A percentile compares a stretch with the other conserved stretches of the same genome.
Conservation (phyloP, 2,113 vertebrate genomes). For the Cranoglanis bouderius region DNA sequence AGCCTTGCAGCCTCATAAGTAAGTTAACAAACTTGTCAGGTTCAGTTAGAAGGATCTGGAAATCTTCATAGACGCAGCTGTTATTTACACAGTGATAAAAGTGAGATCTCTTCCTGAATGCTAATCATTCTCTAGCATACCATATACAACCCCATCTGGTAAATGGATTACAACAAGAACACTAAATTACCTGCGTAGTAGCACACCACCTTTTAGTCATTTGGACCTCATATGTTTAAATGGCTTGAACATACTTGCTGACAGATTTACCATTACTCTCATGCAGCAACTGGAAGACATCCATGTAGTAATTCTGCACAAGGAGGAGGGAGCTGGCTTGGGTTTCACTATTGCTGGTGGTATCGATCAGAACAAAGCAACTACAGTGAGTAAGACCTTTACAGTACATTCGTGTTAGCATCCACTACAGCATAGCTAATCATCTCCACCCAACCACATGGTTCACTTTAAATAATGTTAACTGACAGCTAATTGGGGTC, state of each 20-base stretch:
- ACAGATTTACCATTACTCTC: conserved; percentile 40
- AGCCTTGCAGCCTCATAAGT: not conserved
- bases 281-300: conserved; percentile 86
- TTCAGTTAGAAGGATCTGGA: conserved; percentile 38
- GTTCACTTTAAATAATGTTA: not conserved
- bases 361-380: conserved; percentile 83
- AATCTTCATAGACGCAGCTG: conserved; percentile 46
- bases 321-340: conserved; percentile 88
- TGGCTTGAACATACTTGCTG: conserved; percentile 1
- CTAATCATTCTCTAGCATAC: conserved; percentile 34
- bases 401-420: not conserved
- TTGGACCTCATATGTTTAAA: not conserved
- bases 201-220: not conserved
- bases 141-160: conserved; percentile 16
- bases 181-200: not conserved
- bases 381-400: conserved; percentile 79
- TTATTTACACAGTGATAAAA: conserved; percentile 42
- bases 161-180: conserved; percentile 21
- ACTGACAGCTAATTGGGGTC: not conserved
- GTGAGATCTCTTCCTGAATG: conserved; percentile 45
- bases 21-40: not conserved
- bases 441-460: not conserved
- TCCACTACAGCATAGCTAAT: not conserved
- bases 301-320: conserved; percentile 89
- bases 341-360: conserved; percentile 95